These are phyloP conservation scores for Galerucella calmariensis DNA, from an alignment of 2,888 invertebrate genomes.

Conservation along the genomic window DNA sequence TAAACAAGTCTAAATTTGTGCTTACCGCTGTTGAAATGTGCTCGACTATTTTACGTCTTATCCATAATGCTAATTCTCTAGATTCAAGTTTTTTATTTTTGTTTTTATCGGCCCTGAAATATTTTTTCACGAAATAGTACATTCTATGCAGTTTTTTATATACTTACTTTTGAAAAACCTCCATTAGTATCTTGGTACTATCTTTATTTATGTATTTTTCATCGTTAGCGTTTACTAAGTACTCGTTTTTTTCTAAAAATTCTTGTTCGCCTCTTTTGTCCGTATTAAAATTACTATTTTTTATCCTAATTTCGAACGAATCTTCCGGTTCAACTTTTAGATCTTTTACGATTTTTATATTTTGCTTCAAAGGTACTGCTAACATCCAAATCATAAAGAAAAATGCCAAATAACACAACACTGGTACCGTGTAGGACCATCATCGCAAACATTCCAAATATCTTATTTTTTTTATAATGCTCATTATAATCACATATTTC, in stretches of 20 bases:
- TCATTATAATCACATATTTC: neutral
- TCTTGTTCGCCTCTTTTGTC: conserved; percentile 65
- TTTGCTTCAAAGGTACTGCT: conserved; percentile 64
- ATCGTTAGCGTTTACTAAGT: conserved; percentile 61
- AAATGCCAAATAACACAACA: conserved; percentile 69
- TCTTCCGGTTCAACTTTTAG: conserved; percentile 54
- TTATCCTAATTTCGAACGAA: conserved; percentile 60
- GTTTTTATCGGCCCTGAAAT: conserved; percentile 71
- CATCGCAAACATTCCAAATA: conserved; percentile 63
- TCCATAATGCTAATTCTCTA: conserved; percentile 74
- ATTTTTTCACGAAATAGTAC: neutral
- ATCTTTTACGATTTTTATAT: conserved; percentile 51
- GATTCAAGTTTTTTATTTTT: conserved; percentile 69
- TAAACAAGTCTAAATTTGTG: conserved; percentile 75
- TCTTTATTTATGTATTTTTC: conserved; percentile 60
- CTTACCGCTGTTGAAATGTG: conserved; percentile 76
- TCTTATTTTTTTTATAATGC: conserved; percentile 12
- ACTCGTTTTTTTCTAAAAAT: conserved; percentile 67
- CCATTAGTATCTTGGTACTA: conserved; percentile 59
- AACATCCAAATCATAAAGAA: conserved; percentile 68
- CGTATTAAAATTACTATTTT: conserved; percentile 68
- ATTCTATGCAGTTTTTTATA: neutral
- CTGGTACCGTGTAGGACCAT: conserved; percentile 69
- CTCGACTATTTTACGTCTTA: conserved; percentile 74
- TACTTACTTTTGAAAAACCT: conserved; percentile 64